Percentiles rank a stretch among this genome's conserved stretches.
phyloP scores from a whole-genome alignment of 2,113 vertebrate species.

The Xerus inauris region DNA sequence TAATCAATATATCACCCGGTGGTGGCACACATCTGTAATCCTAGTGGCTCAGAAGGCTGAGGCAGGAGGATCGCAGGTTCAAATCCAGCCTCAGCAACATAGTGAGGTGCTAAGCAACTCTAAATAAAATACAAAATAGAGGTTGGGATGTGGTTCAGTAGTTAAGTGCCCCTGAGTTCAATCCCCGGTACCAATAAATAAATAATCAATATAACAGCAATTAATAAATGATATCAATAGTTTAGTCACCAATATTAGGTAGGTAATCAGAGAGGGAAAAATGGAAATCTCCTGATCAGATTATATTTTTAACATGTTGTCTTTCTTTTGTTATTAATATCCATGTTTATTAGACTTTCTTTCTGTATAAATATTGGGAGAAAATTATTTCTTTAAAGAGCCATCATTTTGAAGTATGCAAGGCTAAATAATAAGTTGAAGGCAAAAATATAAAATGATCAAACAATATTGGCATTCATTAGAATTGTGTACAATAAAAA shows the following conservation, averaged over 20 bases:
- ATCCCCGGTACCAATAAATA: too few species aligned
- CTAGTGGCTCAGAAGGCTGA: too few species aligned
- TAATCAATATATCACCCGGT: not conserved
- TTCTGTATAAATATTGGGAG: not conserved
- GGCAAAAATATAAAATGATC: constrained; percentile 24
- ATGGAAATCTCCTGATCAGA: not conserved
- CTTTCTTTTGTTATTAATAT: not conserved
- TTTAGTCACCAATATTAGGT: constrained; percentile 21
- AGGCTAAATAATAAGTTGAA: constrained; percentile 32
- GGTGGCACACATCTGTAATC: too few species aligned
- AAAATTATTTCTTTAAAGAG: not conserved
- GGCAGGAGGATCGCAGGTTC: too few species aligned
- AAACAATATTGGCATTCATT: not conserved
- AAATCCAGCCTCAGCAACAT: too few species aligned
- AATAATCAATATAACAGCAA: not conserved
- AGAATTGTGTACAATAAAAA: not conserved
- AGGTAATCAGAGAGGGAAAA: constrained; percentile 32
- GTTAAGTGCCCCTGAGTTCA: too few species aligned
- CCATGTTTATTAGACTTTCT: not conserved
- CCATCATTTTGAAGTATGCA: not conserved
- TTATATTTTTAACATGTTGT: not conserved
- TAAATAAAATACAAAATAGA: too few species aligned
- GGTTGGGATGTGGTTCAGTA: too few species aligned
- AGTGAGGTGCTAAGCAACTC: too few species aligned
- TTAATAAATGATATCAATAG: constrained; percentile 41